Evolutionary conservation across 2,113 vertebrate genomes (phyloP), one percentile per base, ranked within the genome.

Genomic region (Epinephelus fuscoguttatus): DNA sequence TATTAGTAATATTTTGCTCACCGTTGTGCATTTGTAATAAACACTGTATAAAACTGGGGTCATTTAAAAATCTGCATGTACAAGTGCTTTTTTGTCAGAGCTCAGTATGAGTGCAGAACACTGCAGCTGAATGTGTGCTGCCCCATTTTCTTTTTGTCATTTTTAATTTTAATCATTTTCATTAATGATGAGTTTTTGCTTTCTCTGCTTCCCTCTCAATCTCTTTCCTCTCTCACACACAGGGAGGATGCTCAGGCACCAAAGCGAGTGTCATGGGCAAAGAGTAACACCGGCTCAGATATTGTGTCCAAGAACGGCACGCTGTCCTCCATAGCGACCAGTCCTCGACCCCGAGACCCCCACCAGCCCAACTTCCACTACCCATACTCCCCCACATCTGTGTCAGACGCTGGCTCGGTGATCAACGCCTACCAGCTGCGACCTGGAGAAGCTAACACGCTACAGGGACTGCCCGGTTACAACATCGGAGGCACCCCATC

Each of bases 191-290:
- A 50, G 17, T 56, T 45, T 18, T 14, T 56, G n/a, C 2, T 42
- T n/a, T 18, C 6, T 61, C 8, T 33, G 13, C 42, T 42, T 17
- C 25, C 12, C 18, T 80, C 72, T 23, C 8, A 4, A 3, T 18
- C 17, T 70, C 23, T 19, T 67, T 13, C 42, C 30, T 61, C 27
- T 84, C 70, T 59, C 27, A 27, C 11, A 55, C 10, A 0, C 77
- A 98, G 97, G 92, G 97, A 98, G 81, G 97, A 98, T 1, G 97
- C 97, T 17, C 93, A 95, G 30, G 96, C 97, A 14, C 97, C 97
- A 1, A 96, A 96, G 88, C 94, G 96, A 3, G 94, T 96, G 52
- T 95, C 96, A 0, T 98, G 97, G 97, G 91, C 96, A 0, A 98
- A 97, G 87, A 95, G 94, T 5, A 94, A 94, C 89, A 95, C 94